These are phyloP conservation scores for Mesorhabditis spiculigera DNA, from an alignment of 2,888 invertebrate species.

Conservation along the genomic window DNA sequence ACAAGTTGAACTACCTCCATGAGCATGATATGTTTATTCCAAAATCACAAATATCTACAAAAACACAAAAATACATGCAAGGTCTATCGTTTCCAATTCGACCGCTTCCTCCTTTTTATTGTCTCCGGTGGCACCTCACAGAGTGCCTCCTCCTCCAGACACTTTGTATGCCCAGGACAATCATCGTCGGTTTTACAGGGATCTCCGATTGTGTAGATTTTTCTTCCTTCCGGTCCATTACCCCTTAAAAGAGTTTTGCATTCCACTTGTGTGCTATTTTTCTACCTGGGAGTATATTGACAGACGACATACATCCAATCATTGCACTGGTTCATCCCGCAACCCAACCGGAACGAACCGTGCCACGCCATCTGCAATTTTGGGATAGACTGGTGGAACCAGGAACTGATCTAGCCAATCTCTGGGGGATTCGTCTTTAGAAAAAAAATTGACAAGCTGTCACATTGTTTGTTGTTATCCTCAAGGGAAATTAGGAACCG, in stretches of 20 bases:
- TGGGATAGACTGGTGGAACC: neutral
- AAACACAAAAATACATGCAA: neutral
- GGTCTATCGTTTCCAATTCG: neutral
- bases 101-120: neutral
- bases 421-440: neutral
- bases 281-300: neutral
- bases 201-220: conserved; percentile 4
- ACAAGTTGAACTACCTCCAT: too few species aligned
- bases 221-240: neutral
- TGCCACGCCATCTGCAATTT: neutral
- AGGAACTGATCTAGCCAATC: neutral
- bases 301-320: conserved; percentile 4
- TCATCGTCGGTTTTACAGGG: neutral
- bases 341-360: conserved; percentile 3
- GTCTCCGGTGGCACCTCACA: neutral
- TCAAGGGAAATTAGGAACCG: too few species aligned
- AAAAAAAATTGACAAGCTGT: neutral
- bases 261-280: neutral
- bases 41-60: neutral
- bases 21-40: neutral
- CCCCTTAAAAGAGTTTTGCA: neutral
- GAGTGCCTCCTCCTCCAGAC: neutral
- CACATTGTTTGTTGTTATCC: too few species aligned
- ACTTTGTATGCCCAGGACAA: neutral
- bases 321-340: conserved; percentile 6